A percentile compares a stretch with the other conserved stretches of the same genome.
Conservation (phyloP, 2,888 invertebrate genomes). For the Epinotia brunnichana region DNA sequence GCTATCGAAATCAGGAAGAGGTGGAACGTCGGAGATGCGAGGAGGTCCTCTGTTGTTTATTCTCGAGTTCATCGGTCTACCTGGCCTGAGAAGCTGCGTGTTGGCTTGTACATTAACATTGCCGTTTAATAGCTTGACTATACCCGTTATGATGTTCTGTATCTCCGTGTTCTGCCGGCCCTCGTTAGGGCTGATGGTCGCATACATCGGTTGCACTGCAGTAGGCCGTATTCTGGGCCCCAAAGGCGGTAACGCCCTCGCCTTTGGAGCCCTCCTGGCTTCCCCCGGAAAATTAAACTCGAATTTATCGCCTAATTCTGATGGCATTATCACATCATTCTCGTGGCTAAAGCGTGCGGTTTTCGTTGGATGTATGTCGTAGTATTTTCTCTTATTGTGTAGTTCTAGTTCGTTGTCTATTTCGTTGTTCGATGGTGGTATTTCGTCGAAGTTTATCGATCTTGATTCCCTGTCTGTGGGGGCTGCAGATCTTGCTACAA, state of each 20-base stretch:
- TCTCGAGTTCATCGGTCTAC: conserved; percentile 88
- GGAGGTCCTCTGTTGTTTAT: conserved; percentile 96
- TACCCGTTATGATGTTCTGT: conserved; percentile 95
- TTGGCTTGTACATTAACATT: conserved; percentile 94
- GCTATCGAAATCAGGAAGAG: conserved; percentile 86
- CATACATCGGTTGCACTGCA: conserved; percentile 82
- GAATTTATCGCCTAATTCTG: conserved; percentile 74
- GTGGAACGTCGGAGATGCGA: conserved; percentile 90
- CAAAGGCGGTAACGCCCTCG: conserved; percentile 85
- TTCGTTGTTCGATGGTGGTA: conserved; percentile 81
- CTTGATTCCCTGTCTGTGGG: conserved; percentile 74
- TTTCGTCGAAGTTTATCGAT: conserved; percentile 82
- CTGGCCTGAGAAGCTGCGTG: conserved; percentile 85
- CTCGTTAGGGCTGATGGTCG: conserved; percentile 78
- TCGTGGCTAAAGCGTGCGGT: conserved; percentile 72
- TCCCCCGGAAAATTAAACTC: conserved; percentile 87
- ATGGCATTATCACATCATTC: conserved; percentile 68
- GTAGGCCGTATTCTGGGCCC: conserved; percentile 86
- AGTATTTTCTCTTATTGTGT: conserved; percentile 77
- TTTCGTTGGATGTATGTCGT: conserved; percentile 83
- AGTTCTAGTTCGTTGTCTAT: conserved; percentile 84
- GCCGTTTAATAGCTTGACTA: conserved; percentile 93
- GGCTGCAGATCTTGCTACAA: conserved; percentile 83
- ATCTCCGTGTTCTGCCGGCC: conserved; percentile 86
- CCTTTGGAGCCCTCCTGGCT: conserved; percentile 89